These are phyloP conservation scores for Gisinianus flammeolus DNA, from an alignment of 2,888 invertebrate genomes.

Conservation along the genomic window DNA sequence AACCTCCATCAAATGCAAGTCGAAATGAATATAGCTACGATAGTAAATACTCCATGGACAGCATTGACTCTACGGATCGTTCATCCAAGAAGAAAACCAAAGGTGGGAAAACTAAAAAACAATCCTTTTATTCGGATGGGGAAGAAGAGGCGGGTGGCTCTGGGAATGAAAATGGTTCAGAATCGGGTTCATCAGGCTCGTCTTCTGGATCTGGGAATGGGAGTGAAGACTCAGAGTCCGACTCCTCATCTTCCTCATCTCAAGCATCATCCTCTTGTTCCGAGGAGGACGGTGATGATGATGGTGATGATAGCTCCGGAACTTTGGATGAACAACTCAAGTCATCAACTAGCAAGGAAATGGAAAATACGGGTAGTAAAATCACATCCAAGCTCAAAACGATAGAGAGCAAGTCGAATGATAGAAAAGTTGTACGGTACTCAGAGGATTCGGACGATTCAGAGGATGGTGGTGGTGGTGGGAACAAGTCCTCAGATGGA, in stretches of 20 bases:
- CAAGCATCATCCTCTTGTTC: slow-evolving; percentile 43
- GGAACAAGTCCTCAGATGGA: slow-evolving; percentile 45
- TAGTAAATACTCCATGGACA: not conserved
- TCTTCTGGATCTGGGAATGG: slow-evolving; percentile 52
- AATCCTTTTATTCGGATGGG: slow-evolving; percentile 71
- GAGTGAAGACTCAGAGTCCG: slow-evolving; percentile 55
- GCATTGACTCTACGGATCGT: not conserved
- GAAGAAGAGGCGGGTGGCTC: slow-evolving; percentile 46
- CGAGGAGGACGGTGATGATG: slow-evolving; percentile 24
- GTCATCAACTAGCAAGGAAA: slow-evolving; percentile 33
- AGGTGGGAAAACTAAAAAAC: slow-evolving; percentile 64
- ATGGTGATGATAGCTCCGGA: not conserved
- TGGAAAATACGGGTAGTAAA: slow-evolving; percentile 16
- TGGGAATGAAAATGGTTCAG: slow-evolving; percentile 58
- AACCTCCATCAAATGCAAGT: slow-evolving; percentile 61
- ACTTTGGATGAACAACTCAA: slow-evolving; percentile 1
- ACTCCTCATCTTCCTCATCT: slow-evolving; percentile 47
- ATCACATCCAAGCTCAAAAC: not conserved
- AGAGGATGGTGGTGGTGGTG: slow-evolving; percentile 35
- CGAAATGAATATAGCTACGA: not conserved
- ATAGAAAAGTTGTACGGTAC: slow-evolving; percentile 54
- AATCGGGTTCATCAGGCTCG: slow-evolving; percentile 60
- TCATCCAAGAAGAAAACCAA: slow-evolving; percentile 48
- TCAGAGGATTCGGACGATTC: slow-evolving; percentile 52
- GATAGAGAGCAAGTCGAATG: not conserved